These are phyloP conservation scores for Zoanthus sansibaricus DNA, from an alignment of 92 coral and sea anemone genomes.

Conservation along the genomic window DNA sequence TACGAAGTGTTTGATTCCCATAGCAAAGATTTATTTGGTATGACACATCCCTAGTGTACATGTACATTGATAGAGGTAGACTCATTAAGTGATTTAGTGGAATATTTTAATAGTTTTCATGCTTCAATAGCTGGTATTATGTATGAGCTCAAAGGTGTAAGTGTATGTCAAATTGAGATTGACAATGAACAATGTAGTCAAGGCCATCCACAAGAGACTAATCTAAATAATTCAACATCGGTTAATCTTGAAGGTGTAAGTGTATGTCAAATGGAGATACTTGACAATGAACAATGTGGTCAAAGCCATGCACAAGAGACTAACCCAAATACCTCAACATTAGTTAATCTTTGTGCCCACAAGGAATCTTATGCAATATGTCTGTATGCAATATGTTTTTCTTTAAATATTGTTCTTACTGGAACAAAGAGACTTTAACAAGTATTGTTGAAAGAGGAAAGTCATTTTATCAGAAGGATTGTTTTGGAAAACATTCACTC, in stretches of 20 bases:
- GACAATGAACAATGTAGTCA: too few species aligned
- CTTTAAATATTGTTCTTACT: constrained; percentile 53
- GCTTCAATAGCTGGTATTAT: background rate
- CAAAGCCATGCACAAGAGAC: too few species aligned
- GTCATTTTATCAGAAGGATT: constrained; percentile 40
- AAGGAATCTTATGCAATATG: too few species aligned
- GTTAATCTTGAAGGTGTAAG: too few species aligned
- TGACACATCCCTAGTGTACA: constrained; percentile 51
- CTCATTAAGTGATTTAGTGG: constrained; percentile 44
- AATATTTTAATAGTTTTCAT: constrained; percentile 30
- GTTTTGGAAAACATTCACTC: constrained; percentile 17
- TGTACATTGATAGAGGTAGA: constrained; percentile 42
- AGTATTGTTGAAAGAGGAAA: constrained; percentile 56
- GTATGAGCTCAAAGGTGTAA: background rate
- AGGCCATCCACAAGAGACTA: too few species aligned
- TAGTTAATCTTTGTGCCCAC: too few species aligned
- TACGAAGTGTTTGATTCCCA: constrained; percentile 59
- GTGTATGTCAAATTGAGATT: background rate
- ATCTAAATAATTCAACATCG: too few species aligned
- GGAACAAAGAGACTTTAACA: constrained; percentile 53
- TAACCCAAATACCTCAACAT: too few species aligned
- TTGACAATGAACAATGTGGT: too few species aligned
- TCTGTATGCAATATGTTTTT: constrained; percentile 53
- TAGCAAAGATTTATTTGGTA: constrained; percentile 48
- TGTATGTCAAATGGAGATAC: too few species aligned